These are phyloP conservation scores for Diachasmimorpha longicaudata DNA, from an alignment of 1,140 invertebrate species.

Conservation along the genomic window DNA sequence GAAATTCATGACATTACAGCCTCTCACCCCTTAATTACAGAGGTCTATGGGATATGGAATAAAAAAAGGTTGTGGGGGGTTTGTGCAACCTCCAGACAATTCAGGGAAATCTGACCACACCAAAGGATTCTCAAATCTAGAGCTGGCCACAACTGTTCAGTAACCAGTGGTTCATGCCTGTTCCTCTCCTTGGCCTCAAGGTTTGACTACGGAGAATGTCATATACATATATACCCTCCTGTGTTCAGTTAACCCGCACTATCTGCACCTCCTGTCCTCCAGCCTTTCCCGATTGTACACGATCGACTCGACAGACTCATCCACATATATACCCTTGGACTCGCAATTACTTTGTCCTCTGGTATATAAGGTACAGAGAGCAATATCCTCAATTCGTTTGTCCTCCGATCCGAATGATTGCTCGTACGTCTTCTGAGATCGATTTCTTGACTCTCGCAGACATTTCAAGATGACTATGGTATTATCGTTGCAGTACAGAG, in stretches of 20 bases:
- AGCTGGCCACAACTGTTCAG: background rate
- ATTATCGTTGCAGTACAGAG: background rate
- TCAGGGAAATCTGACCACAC: background rate
- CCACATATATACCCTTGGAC: background rate
- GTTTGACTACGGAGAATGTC: background rate
- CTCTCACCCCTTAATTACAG: background rate
- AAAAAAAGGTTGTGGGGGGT: background rate
- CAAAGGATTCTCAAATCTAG: background rate
- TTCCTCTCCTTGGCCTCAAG: background rate
- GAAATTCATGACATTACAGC: background rate
- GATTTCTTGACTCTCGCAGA: background rate
- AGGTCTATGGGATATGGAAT: background rate
- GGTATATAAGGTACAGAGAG: background rate
- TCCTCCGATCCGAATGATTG: slow-evolving; percentile 5
- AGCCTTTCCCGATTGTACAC: background rate
- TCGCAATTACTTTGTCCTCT: background rate
- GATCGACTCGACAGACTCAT: background rate
- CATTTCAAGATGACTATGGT: background rate
- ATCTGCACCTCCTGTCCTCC: background rate
- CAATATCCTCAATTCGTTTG: slow-evolving; percentile 9
- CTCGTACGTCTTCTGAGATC: slow-evolving; percentile 5
- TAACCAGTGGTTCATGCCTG: background rate
- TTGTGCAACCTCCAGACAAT: background rate
- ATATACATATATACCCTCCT: background rate
- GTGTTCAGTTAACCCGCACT: background rate